Percentiles rank a stretch among this genome's conserved stretches.
Conservation (phyloP, 2,113 vertebrate genomes). For the Scomber japonicus region DNA sequence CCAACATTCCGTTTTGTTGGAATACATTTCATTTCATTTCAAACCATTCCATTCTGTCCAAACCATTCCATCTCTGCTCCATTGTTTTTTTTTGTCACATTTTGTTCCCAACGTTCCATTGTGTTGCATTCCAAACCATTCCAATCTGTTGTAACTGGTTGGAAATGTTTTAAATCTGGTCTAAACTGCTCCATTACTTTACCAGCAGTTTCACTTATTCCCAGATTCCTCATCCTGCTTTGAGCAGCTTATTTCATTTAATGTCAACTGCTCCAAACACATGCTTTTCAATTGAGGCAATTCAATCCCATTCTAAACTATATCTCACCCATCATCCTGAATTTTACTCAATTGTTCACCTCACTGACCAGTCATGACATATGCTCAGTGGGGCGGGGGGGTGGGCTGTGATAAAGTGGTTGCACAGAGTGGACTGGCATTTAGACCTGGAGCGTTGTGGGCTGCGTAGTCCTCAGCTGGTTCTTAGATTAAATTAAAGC, state of each 20-base stretch:
- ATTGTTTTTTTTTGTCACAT: neutral
- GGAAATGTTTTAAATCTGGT: no score
- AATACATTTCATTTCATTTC: neutral
- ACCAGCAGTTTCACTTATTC: neutral
- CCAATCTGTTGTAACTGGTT: neutral
- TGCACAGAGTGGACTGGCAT: constrained; percentile 10
- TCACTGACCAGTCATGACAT: neutral
- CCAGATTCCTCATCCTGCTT: neutral
- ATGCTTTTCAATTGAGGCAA: neutral
- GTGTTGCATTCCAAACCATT: constrained; percentile 11
- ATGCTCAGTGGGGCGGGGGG: neutral
- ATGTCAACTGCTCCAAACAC: neutral
- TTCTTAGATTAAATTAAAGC: neutral
- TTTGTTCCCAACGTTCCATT: neutral
- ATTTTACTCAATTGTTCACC: neutral
- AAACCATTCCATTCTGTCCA: neutral
- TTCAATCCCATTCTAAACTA: neutral
- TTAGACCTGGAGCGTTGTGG: constrained; percentile 7
- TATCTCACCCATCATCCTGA: neutral
- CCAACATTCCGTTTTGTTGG: neutral
- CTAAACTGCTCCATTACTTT: neutral
- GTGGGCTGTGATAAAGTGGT: neutral
- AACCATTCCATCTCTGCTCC: neutral
- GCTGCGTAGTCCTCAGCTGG: neutral
- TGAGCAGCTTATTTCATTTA: neutral